Percentiles rank a stretch among this genome's conserved stretches.
phyloP scores from a whole-genome alignment of 2,797 vertebrate species.

The Chelon auratus region DNA sequence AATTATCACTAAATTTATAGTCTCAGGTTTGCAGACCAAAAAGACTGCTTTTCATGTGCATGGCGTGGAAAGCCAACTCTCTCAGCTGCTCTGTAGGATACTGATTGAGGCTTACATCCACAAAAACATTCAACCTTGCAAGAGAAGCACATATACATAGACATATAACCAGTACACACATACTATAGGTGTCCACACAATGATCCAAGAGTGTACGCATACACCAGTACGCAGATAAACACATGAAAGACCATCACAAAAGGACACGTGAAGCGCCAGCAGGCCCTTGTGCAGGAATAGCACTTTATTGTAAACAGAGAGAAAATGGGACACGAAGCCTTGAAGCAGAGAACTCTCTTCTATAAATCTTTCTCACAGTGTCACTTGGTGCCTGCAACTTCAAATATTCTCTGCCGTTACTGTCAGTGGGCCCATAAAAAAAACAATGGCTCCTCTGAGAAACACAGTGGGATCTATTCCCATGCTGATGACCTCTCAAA shows the following conservation, averaged over 20 bases:
- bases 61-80: not conserved
- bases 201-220: not conserved
- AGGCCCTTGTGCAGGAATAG: constrained; percentile 12
- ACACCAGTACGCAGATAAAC: constrained; percentile 11
- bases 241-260: constrained; percentile 18
- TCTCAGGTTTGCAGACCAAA: constrained; percentile 1
- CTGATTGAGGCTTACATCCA: constrained; percentile 3
- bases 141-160: not conserved
- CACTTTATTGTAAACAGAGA: constrained; percentile 39
- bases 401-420: constrained; percentile 52
- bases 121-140: constrained; percentile 1
- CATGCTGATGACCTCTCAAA: constrained; percentile 33
- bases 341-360: constrained; percentile 33
- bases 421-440: constrained; percentile 40
- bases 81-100: not conserved
- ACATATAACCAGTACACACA: not conserved
- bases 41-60: not conserved
- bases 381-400: constrained; percentile 50
- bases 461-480: constrained; percentile 30
- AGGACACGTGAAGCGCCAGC: not conserved
- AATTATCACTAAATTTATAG: constrained; percentile 10
- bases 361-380: constrained; percentile 52
- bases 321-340: constrained; percentile 38
- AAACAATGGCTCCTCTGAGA: constrained; percentile 47
- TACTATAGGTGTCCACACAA: not conserved